phyloP scores from a whole-genome alignment of 1,140 invertebrate genomes.

The Helicoverpa zea region DNA sequence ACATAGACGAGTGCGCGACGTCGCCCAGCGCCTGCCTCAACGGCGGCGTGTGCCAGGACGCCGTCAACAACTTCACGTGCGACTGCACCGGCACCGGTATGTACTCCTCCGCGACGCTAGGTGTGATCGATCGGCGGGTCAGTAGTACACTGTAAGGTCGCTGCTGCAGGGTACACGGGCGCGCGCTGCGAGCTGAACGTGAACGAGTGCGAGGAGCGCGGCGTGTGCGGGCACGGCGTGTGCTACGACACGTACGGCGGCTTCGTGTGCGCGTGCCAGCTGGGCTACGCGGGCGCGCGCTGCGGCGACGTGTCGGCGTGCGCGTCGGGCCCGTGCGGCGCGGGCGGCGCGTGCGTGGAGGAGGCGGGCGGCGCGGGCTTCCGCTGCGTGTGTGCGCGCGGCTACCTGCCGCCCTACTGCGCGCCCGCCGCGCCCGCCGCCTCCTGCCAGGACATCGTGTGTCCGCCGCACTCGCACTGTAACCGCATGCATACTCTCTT shows the following conservation, averaged over 20 bases:
- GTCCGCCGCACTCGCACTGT: slow-evolving; percentile 85
- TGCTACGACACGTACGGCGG: slow-evolving; percentile 94
- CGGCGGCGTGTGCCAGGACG: slow-evolving; percentile 93
- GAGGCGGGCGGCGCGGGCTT: slow-evolving; percentile 91
- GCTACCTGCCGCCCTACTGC: slow-evolving; percentile 92
- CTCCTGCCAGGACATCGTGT: slow-evolving; percentile 84
- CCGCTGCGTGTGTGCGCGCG: slow-evolving; percentile 91
- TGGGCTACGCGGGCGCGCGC: slow-evolving; percentile 93
- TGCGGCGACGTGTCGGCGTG: slow-evolving; percentile 89
- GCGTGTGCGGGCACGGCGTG: slow-evolving; percentile 92
- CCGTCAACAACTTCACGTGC: slow-evolving; percentile 93
- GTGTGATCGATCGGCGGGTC: no score
- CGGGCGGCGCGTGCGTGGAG: slow-evolving; percentile 93
- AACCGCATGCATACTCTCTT: background rate
- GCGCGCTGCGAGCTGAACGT: slow-evolving; percentile 93
- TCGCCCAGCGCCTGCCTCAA: slow-evolving; percentile 93
- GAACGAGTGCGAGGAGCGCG: slow-evolving; percentile 92
- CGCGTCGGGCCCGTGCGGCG: slow-evolving; percentile 88
- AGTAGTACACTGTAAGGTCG: no score
- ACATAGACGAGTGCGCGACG: slow-evolving; percentile 90
- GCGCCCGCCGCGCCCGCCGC: slow-evolving; percentile 79
- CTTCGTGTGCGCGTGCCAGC: slow-evolving; percentile 94
- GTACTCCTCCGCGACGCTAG: slow-evolving; percentile 55
- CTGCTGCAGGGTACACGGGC: slow-evolving; percentile 90
- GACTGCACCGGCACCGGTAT: slow-evolving; percentile 89